Conservation (phyloP, 2,113 vertebrate species). For the Anoura caudifer region DNA sequence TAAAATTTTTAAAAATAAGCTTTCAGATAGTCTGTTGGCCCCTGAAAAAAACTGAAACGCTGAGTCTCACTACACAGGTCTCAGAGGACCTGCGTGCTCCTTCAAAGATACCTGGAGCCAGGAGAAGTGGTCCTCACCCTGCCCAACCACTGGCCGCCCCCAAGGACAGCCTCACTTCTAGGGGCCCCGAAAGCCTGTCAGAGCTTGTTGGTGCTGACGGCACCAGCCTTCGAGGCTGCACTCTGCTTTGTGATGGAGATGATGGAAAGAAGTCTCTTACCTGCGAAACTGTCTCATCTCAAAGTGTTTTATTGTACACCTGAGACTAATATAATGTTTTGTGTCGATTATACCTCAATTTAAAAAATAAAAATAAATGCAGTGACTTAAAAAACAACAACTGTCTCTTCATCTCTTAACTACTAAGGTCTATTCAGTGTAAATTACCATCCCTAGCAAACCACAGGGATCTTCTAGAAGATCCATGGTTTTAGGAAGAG, state of each 20-base stretch:
- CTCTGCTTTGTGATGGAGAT: neutral
- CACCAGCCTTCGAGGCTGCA: neutral
- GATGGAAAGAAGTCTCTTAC: neutral
- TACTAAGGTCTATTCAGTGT: neutral
- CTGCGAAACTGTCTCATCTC: neutral
- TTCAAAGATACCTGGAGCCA: neutral
- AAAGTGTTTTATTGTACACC: neutral
- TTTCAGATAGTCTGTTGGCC: neutral
- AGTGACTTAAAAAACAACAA: neutral
- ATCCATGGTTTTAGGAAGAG: neutral
- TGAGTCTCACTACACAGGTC: neutral
- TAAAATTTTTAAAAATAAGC: neutral
- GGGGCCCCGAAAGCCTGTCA: neutral
- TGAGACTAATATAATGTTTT: neutral
- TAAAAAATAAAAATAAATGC: neutral
- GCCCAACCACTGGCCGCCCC: too few species aligned
- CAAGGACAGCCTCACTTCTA: neutral
- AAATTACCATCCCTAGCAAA: neutral
- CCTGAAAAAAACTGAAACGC: neutral
- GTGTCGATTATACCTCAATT: neutral
- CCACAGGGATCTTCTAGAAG: neutral
- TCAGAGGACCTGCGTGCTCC: neutral
- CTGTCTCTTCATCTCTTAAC: neutral
- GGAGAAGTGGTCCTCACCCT: neutral
- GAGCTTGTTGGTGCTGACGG: neutral